Evolutionary conservation across 2,113 vertebrate genomes (phyloP), one percentile per base, ranked within the genome.

Genomic region (Syngnathus floridae): DNA sequence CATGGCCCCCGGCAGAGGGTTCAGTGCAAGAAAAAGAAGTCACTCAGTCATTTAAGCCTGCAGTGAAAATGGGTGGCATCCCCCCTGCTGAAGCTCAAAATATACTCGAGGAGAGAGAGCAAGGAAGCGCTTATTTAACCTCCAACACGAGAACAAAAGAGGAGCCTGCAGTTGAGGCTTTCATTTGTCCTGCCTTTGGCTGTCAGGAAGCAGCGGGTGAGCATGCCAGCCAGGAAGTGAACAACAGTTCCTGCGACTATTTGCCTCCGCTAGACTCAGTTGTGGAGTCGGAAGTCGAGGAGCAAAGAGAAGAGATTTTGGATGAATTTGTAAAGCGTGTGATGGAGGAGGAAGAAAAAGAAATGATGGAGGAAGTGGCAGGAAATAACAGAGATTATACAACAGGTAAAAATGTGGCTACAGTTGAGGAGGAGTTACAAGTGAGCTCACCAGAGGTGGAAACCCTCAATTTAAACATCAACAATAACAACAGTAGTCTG

Each of bases 1-100:
- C 88, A 21, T 96, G 96, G 97, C 96, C 96, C 17, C 95, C 94
- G 0, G 88, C 90, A 70, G 77, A 76, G 65, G 83, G 64, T 56
- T 40, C 74, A 2, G 51, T 72, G 67, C 72, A 85, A 63, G 72
- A 78, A 54, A 68, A 82, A 4, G 71, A 76, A n/a, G 70, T 67
- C 22, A 69, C 66, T 63, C 76, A 57, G 43, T 55, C 72, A 5
- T 26, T 36, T 16, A 80, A 62, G 68, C 70, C 76, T 41, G 41
- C 51, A 67, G 66, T 66, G 77, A 86, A 68, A 74, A 79, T 73
- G 78, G 76, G 51, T 21, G 68, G 16, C 67, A 77, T 68, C 83
- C 84, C 59, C 69, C 75, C 81, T 63, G 71, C 16, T 67, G 37
- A 62, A 66, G 72, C 49, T 68, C 82, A 69, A 79, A 80, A 78